Conservation (phyloP, 2,797 vertebrate species). For the Salarias fasciatus region DNA sequence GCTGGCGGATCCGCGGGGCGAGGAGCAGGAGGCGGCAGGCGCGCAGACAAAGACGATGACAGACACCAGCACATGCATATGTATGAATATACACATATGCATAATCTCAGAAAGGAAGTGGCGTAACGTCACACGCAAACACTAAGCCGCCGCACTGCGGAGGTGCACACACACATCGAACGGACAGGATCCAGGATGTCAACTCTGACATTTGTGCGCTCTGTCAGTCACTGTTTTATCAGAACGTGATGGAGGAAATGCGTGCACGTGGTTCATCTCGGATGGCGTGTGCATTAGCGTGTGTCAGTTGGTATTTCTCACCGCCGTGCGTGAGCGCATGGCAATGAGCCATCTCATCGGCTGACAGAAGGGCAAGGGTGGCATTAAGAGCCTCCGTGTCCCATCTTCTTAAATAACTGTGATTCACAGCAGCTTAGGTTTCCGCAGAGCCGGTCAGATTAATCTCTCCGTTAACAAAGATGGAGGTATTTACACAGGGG, state of each 20-base stretch:
- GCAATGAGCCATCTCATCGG: conserved; percentile 32
- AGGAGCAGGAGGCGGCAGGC: conserved; percentile 51
- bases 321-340: conserved; percentile 17
- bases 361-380: conserved; percentile 35
- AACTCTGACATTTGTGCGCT: conserved; percentile 34
- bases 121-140: conserved; percentile 32
- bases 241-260: conserved; percentile 13
- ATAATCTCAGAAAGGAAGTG: conserved; percentile 68
- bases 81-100: conserved; percentile 78
- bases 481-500: conserved; percentile 35
- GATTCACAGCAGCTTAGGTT: conserved; percentile 41
- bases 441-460: conserved; percentile 28
- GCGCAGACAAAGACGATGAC: conserved; percentile 68
- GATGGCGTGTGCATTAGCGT: conserved; percentile 2
- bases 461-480: conserved; percentile 29
- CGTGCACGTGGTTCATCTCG: conserved; percentile 25
- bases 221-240: conserved; percentile 42
- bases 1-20: conserved; percentile 54
- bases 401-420: conserved; percentile 36
- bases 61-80: conserved; percentile 72
- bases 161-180: conserved; percentile 46
- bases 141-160: conserved; percentile 30
- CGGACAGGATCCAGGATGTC: conserved; percentile 37
- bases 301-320: conserved; percentile 19
- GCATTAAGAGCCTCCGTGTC: conserved; percentile 29